phyloP scores from a whole-genome alignment of 2,888 invertebrate genomes.

The Nysson spinosus region DNA sequence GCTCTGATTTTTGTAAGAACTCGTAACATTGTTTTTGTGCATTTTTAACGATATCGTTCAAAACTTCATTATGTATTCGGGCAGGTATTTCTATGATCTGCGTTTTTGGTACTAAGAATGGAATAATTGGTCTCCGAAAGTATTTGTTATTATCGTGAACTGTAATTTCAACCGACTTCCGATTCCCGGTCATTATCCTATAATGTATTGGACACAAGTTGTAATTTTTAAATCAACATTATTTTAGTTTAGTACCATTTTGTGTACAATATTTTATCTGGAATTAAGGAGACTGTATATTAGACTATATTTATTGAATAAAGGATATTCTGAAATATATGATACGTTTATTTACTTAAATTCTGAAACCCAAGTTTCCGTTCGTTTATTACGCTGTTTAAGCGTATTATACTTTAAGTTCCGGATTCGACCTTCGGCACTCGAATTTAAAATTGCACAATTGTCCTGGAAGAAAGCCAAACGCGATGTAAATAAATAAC shows the following conservation, averaged over 20 bases:
- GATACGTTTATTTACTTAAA: constrained; percentile 32
- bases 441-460: background rate
- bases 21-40: constrained; percentile 40
- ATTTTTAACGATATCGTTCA: constrained; percentile 30
- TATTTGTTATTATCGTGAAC: constrained; percentile 26
- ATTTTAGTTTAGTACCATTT: background rate
- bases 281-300: background rate
- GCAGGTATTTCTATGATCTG: constrained; percentile 34
- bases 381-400: background rate
- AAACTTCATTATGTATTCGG: constrained; percentile 24
- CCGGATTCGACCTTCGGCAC: background rate
- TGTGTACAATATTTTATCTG: background rate
- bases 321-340: constrained; percentile 1
- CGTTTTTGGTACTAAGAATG: constrained; percentile 37
- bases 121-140: constrained; percentile 45
- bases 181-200: constrained; percentile 34
- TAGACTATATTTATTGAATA: background rate
- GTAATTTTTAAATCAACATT: too few relatives aligned
- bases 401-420: background rate
- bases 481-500: background rate
- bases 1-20: constrained; percentile 32
- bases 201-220: too few relatives aligned
- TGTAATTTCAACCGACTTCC: constrained; percentile 7
- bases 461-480: constrained; percentile 11
- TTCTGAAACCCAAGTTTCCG: constrained; percentile 21